Evolutionary conservation across 1,140 invertebrate genomes (phyloP).

Genomic region (Drosophila ficusphila): DNA sequence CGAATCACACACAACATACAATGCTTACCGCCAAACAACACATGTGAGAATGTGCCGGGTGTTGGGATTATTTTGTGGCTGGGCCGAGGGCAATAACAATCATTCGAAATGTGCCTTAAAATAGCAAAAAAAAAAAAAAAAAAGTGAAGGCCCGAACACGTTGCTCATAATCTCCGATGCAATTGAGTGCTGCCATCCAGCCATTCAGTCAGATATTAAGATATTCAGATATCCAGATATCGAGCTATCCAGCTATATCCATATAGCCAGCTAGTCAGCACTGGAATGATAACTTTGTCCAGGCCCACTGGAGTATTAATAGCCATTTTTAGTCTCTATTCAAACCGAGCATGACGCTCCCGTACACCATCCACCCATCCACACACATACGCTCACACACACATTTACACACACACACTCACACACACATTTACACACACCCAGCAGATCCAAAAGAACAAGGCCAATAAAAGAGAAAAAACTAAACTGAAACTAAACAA

Average conservation of each 20-base stretch:
- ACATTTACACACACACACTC: no score
- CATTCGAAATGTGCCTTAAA: conserved; percentile 62
- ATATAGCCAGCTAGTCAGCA: conserved; percentile 1
- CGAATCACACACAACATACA: conserved; percentile 25
- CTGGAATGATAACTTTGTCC: conserved; percentile 47
- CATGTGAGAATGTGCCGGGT: conserved; percentile 67
- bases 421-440: no score
- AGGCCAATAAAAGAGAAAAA: conserved; percentile 1
- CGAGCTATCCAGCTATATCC: no score
- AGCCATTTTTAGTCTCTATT: conserved; percentile 34
- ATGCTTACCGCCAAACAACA: no score
- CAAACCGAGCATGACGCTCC: conserved; percentile 38
- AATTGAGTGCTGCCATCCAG: conserved; percentile 37
- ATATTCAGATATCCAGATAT: no score
- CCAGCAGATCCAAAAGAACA: neutral
- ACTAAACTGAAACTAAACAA: neutral
- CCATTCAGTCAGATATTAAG: neutral
- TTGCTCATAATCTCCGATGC: conserved; percentile 47
- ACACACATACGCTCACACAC: no score
- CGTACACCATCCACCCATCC: no score
- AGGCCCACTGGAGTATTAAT: conserved; percentile 42
- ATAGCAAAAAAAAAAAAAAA: no score
- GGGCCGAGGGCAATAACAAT: conserved; percentile 53
- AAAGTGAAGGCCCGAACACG: conserved; percentile 47
- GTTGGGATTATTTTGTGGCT: conserved; percentile 75